phyloP scores from a whole-genome alignment of 2,888 invertebrate species.

The Papilio gigon region DNA sequence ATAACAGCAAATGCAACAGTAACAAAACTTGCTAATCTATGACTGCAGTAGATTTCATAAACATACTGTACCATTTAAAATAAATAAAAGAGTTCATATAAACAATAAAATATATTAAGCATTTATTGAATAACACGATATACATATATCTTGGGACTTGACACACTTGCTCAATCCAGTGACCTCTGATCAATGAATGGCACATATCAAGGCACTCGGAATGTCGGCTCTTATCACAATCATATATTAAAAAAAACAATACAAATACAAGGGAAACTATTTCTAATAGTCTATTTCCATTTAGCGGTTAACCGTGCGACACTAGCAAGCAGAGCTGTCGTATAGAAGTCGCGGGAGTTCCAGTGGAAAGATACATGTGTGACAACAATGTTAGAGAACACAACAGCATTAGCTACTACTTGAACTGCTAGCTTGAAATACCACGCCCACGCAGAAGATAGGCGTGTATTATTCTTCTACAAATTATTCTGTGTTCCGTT shows the following conservation, averaged over 20 bases:
- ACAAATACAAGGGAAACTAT: conserved; percentile 23
- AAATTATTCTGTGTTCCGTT: too few relatives aligned
- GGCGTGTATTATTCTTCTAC: too few relatives aligned
- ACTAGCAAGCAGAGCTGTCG: background rate
- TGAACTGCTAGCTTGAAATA: too few relatives aligned
- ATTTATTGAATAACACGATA: conserved; percentile 32
- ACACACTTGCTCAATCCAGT: conserved; percentile 39
- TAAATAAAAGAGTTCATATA: conserved; percentile 4
- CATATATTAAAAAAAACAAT: conserved; percentile 21
- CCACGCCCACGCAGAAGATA: too few relatives aligned
- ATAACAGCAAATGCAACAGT: too few relatives aligned
- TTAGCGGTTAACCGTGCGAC: background rate
- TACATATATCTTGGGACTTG: conserved; percentile 11
- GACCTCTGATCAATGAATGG: conserved; percentile 48
- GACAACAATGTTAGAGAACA: too few relatives aligned
- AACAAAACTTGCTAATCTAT: too few relatives aligned
- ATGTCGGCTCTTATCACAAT: conserved; percentile 47
- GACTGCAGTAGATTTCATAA: too few relatives aligned
- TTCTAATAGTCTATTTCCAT: conserved; percentile 6
- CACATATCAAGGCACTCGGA: conserved; percentile 59
- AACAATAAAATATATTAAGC: conserved; percentile 10
- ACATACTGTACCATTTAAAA: background rate
- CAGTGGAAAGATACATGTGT: background rate
- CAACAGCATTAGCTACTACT: too few relatives aligned
- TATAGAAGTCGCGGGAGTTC: too few relatives aligned